Conservation (phyloP, 2,888 invertebrate genomes). For the Petrolisthes manimaculis region DNA sequence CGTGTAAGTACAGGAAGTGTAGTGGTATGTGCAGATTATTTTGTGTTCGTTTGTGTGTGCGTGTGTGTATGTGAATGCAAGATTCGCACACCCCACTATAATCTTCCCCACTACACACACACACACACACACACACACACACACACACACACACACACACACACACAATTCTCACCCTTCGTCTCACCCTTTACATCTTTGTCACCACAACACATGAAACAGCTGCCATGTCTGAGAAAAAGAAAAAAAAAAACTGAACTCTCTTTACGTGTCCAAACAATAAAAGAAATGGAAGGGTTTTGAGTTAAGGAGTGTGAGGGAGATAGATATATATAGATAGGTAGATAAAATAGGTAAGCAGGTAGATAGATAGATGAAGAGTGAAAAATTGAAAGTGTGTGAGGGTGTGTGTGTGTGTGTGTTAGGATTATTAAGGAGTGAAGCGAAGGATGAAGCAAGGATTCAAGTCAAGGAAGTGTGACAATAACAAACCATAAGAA, state of each 20-base stretch:
- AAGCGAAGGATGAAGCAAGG: conserved; percentile 1
- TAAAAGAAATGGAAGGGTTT: background rate
- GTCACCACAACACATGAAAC: too few species aligned
- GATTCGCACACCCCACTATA: too few species aligned
- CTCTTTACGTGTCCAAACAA: background rate
- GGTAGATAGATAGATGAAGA: background rate
- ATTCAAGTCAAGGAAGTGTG: background rate
- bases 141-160: too few species aligned
- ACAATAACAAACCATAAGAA: background rate
- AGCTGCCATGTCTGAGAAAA: background rate
- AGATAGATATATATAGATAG: background rate
- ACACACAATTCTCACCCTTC: too few species aligned
- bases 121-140: too few species aligned
- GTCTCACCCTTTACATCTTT: too few species aligned
- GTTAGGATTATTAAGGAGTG: background rate
- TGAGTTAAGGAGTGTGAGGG: background rate
- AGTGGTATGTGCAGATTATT: background rate
- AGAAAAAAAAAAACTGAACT: background rate
- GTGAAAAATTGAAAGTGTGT: background rate
- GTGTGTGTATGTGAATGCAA: background rate
- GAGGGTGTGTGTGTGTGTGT: background rate
- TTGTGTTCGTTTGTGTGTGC: background rate
- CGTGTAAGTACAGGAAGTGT: background rate
- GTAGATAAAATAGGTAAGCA: background rate
- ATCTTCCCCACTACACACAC: too few species aligned